Evolutionary conservation across 2,888 invertebrate species (phyloP).

Genomic region (Sesia apiformis): DNA sequence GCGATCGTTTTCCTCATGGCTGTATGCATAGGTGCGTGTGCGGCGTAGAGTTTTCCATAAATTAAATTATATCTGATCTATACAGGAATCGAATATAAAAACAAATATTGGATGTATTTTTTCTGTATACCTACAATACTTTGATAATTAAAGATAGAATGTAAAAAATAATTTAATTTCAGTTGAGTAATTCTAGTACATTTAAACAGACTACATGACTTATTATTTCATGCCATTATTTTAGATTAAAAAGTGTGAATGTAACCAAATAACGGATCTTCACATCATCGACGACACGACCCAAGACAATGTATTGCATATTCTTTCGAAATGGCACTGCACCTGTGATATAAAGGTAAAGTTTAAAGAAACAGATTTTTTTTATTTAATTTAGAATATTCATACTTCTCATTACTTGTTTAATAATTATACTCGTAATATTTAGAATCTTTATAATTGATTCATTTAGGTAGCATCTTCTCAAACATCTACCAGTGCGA

Average conservation of each 20-base stretch:
- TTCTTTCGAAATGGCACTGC: conserved; percentile 63
- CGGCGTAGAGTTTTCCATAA: too few species aligned
- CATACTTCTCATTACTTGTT: too few species aligned
- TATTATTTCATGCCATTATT: conserved; percentile 12
- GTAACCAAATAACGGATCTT: conserved; percentile 52
- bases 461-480: conserved; percentile 41
- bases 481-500: conserved; percentile 52
- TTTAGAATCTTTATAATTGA: background rate
- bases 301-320: conserved; percentile 56
- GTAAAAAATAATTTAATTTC: too few species aligned
- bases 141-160: too few species aligned
- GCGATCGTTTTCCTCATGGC: too few species aligned
- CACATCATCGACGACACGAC: conserved; percentile 49
- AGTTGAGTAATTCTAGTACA: too few species aligned
- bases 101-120: too few species aligned
- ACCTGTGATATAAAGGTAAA: conserved; percentile 56
- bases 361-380: background rate
- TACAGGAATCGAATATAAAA: too few species aligned
- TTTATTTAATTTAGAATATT: background rate
- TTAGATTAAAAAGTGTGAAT: conserved; percentile 63
- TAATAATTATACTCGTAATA: background rate
- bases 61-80: too few species aligned
- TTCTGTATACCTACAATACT: too few species aligned
- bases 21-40: too few species aligned
- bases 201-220: too few species aligned